A percentile compares a stretch with the other conserved stretches of the same genome.
Evolutionary conservation across 2,888 invertebrate genomes (phyloP).

Genomic region (Agrochola litura): DNA sequence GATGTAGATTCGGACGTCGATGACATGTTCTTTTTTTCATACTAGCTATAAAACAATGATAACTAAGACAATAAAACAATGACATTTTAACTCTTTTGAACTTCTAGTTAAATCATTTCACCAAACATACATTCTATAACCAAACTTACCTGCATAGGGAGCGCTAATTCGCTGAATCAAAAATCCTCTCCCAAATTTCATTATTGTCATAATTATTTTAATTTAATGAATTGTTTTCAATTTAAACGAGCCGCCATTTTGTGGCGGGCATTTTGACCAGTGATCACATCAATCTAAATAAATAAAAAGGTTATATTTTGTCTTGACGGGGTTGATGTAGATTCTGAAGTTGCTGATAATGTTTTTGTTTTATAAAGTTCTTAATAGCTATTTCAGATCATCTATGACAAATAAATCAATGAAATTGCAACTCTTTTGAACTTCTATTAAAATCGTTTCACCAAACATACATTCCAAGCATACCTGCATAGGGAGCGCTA

Average conservation of each 20-base stretch:
- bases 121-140: not conserved
- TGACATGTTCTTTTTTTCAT: not conserved
- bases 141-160: not conserved
- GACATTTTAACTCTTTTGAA: not conserved
- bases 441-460: not conserved
- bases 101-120: not conserved
- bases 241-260: slow-evolving; percentile 44
- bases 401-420: not conserved
- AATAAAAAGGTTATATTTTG: not conserved
- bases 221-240: slow-evolving; percentile 41
- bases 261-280: slow-evolving; percentile 35
- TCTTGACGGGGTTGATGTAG: not conserved
- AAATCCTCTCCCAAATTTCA: slow-evolving; percentile 9
- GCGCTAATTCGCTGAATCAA: slow-evolving; percentile 5
- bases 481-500: not conserved
- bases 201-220: slow-evolving; percentile 26
- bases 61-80: not conserved
- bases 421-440: not conserved
- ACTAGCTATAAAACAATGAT: too few relatives aligned
- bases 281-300: slow-evolving; percentile 28
- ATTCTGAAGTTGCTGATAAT: not conserved
- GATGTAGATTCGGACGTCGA: not conserved
- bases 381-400: not conserved
- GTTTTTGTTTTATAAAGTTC: not conserved
- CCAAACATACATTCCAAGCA: not conserved